phyloP scores from a whole-genome alignment of 2,797 vertebrate genomes.

The Halcyon badia region DNA sequence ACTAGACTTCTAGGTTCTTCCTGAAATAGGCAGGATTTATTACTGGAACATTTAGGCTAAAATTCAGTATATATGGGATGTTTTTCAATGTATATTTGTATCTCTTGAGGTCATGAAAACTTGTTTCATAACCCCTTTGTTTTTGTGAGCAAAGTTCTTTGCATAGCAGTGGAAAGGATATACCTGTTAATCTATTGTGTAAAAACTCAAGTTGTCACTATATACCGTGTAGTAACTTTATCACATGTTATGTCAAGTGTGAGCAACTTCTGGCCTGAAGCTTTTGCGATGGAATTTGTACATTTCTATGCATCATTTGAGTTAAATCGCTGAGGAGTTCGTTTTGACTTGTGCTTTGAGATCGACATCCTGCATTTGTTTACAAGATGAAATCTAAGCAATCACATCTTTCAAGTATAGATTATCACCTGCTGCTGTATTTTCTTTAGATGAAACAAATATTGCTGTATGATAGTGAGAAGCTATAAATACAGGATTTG shows the following conservation, averaged over 20 bases:
- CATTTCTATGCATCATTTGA: constrained; percentile 79
- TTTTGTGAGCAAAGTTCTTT: constrained; percentile 67
- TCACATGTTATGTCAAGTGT: constrained; percentile 74
- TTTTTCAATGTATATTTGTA: constrained; percentile 69
- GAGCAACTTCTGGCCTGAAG: constrained; percentile 77
- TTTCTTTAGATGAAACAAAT: constrained; percentile 81
- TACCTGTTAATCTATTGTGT: constrained; percentile 69
- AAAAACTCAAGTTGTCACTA: constrained; percentile 70
- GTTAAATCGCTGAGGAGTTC: constrained; percentile 77
- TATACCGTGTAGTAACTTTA: constrained; percentile 77
- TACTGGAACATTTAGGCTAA: constrained; percentile 62
- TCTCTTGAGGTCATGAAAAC: constrained; percentile 65
- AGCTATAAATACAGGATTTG: constrained; percentile 83
- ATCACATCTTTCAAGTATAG: constrained; percentile 77
- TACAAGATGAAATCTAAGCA: constrained; percentile 79
- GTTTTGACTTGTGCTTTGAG: constrained; percentile 80
- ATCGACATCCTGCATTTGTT: constrained; percentile 76
- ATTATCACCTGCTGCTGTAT: constrained; percentile 84
- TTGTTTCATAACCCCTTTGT: constrained; percentile 63
- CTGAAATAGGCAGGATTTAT: constrained; percentile 61
- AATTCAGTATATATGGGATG: constrained; percentile 62
- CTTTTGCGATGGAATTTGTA: constrained; percentile 75
- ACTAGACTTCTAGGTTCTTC: constrained; percentile 59
- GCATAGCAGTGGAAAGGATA: constrained; percentile 70
- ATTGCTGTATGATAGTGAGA: constrained; percentile 83